phyloP scores from a whole-genome alignment of 2,113 vertebrate genomes.

The Verasper variegatus region DNA sequence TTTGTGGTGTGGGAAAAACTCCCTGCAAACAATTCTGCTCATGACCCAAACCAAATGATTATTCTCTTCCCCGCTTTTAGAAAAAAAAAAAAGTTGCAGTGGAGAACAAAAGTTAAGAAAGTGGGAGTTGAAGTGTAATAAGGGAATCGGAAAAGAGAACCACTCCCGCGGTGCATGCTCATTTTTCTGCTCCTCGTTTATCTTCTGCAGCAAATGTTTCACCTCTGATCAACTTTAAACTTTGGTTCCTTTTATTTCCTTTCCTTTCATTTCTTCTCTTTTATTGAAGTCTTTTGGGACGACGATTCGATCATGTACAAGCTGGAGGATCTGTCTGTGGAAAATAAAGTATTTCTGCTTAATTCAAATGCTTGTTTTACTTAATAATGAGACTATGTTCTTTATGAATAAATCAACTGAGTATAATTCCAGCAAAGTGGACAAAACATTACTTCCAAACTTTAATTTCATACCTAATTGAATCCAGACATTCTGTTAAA shows the following conservation, averaged over 20 bases:
- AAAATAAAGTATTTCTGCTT: conserved; percentile 11
- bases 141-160: conserved; percentile 35
- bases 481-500: conserved; percentile 32
- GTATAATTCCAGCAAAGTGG: conserved; percentile 35
- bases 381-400: conserved; percentile 16
- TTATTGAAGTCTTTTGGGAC: conserved; percentile 17
- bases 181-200: conserved; percentile 47
- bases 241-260: conserved; percentile 15
- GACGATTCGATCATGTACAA: conserved; percentile 16
- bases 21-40: conserved; percentile 68
- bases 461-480: conserved; percentile 39
- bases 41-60: conserved; percentile 47
- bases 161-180: not conserved
- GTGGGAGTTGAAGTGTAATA: conserved; percentile 36
- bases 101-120: conserved; percentile 54
- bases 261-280: conserved; percentile 28
- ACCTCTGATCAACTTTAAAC: conserved; percentile 38
- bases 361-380: conserved; percentile 36
- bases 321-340: conserved; percentile 13
- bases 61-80: conserved; percentile 28
- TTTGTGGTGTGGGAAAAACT: conserved; percentile 75
- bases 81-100: conserved; percentile 54
- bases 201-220: conserved; percentile 42
- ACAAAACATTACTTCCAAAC: conserved; percentile 28
- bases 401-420: conserved; percentile 29